Percentiles rank a stretch among this genome's conserved stretches.
phyloP scores from a whole-genome alignment of 2,113 vertebrate species.

The Fukomys damarensis region DNA sequence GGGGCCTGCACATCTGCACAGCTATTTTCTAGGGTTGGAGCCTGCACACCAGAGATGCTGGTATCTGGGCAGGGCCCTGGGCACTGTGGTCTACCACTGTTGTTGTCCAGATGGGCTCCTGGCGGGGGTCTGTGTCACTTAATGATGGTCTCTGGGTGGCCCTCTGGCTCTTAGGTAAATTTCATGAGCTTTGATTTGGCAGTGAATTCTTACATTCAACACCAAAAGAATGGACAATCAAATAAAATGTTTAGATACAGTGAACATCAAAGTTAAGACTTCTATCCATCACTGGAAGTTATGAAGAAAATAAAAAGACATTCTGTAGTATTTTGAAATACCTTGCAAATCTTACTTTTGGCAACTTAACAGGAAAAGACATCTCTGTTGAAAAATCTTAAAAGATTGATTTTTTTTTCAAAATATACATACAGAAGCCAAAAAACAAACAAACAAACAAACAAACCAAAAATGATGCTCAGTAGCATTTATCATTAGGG shows the following conservation, averaged over 20 bases:
- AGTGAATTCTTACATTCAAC: not conserved
- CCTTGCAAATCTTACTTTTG: not conserved
- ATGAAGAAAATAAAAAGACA: not conserved
- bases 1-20: too few relatives aligned
- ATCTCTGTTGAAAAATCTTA: not conserved
- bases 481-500: not conserved
- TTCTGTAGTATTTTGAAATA: not conserved
- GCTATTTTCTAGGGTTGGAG: too few relatives aligned
- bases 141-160: too few relatives aligned
- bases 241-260: not conserved
- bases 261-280: not conserved
- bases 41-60: too few relatives aligned
- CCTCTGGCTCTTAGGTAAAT: too few relatives aligned
- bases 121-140: too few relatives aligned
- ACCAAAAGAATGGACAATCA: not conserved
- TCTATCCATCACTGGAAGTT: not conserved
- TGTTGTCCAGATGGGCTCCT: too few relatives aligned
- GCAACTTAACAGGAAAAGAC: not conserved
- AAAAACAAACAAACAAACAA: not conserved
- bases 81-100: too few relatives aligned
- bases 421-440: not conserved
- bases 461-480: not conserved
- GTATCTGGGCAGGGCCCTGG: too few relatives aligned
- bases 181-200: not conserved
- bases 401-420: not conserved